Percentiles rank a stretch among this genome's conserved stretches.
Conservation (phyloP, 2,888 invertebrate species). For the Perdita meconis region DNA sequence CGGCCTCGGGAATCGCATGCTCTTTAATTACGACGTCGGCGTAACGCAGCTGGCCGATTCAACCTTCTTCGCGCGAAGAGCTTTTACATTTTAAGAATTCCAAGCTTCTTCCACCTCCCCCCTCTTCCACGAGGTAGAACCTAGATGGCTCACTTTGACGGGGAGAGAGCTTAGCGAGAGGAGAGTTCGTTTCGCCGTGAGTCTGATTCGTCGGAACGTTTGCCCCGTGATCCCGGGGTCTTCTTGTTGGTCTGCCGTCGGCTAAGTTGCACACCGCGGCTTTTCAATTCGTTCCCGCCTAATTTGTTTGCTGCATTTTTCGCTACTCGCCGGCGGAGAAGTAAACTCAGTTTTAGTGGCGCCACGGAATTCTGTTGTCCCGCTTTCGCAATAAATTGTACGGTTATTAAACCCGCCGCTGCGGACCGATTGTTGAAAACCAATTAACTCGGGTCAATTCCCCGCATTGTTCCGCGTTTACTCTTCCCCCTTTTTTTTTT, state of each 20-base stretch:
- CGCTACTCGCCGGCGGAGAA: background rate
- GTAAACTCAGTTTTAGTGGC: constrained; percentile 4
- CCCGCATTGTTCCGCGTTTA: constrained; percentile 1
- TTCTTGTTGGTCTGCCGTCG: background rate
- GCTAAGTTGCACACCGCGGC: background rate
- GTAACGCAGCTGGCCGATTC: constrained; percentile 39
- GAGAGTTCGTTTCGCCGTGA: background rate
- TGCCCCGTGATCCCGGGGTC: background rate
- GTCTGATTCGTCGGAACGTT: background rate
- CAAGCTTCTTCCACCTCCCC: background rate
- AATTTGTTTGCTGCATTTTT: background rate
- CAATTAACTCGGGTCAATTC: constrained; percentile 33
- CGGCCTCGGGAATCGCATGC: constrained; percentile 18
- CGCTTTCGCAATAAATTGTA: constrained; percentile 21
- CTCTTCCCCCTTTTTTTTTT: background rate
- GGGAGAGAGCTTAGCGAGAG: background rate
- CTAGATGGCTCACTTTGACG: constrained; percentile 1
- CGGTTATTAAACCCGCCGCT: constrained; percentile 12
- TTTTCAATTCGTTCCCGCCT: constrained; percentile 9
- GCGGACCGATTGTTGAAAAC: constrained; percentile 19
- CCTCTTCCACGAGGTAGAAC: too few relatives aligned
- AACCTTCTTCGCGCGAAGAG: constrained; percentile 17
- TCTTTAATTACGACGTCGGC: constrained; percentile 57
- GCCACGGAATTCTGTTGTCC: background rate
- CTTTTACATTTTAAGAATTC: constrained; percentile 30